Evolutionary conservation across 2,113 vertebrate genomes (phyloP), one percentile per base, ranked within the genome.

Genomic region (Ancistrus triradiatus): DNA sequence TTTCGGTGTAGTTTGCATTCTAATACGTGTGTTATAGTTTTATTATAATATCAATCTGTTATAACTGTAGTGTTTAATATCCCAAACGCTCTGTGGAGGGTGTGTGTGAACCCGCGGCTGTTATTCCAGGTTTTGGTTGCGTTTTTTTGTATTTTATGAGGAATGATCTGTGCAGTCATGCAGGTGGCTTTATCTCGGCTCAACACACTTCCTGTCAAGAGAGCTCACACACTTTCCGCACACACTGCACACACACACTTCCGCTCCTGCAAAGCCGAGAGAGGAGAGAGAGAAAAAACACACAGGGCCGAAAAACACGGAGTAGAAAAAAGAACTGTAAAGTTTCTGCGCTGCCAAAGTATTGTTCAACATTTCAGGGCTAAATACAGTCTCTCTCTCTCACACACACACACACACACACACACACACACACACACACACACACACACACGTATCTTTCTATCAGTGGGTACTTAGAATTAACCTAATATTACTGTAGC

Each of bases 161-260:
- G 84, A 81, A 59, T 83, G 82, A 86, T 85, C 86, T 80, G 85
- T 84, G 59, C 67, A 69, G 81, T 80, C 73, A 62, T 75, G 79
- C 86, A 90, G 87, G 87, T 89, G 87, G 83, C 79, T 84, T 90
- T 90, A 90, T 90, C 88, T 82, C 76, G 82, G 69, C 75, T 66
- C 66, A 53, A 73, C 86, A 87, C 81, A 81, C 85, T 89, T 90
- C 88, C 88, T 78, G 86, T 85, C 82, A 81, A 78, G 84, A 83
- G 7, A 85, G 85, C 87, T 81, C 84, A 87, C 77, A 86, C 83
- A 86, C 83, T 88, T 87, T 87, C 87, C 86, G 85, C 81, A 72
- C 63, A 72, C 69, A 80, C 86, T 40, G 38, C 56, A 58, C 56
- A 74, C 77, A 77, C 79, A 74, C 77, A 77, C 79, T 87, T 90